Conservation (phyloP, 2,797 vertebrate species). For the Enoplosus armatus region DNA sequence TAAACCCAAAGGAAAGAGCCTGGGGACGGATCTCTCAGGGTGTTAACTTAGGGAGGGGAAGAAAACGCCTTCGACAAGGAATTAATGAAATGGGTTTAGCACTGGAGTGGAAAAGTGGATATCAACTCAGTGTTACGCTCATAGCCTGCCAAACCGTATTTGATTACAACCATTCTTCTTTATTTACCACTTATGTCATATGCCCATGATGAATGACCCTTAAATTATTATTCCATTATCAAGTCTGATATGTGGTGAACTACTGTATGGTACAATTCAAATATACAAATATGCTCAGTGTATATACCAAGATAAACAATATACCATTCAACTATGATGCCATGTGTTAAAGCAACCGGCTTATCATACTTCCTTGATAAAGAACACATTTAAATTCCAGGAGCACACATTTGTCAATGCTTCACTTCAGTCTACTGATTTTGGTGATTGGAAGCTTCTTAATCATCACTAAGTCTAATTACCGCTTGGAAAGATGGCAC, state of each 20-base stretch:
- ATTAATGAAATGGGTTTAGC: constrained; percentile 74
- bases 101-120: constrained; percentile 55
- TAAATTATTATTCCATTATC: not conserved
- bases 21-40: constrained; percentile 64
- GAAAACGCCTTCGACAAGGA: constrained; percentile 46
- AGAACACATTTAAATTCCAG: constrained; percentile 58
- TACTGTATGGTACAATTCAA: not conserved
- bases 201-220: constrained; percentile 15
- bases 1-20: constrained; percentile 63
- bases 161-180: constrained; percentile 31
- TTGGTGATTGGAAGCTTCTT: constrained; percentile 62
- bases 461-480: constrained; percentile 52
- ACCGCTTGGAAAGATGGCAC: constrained; percentile 46
- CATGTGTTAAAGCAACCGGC: constrained; percentile 48
- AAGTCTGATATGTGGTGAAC: not conserved
- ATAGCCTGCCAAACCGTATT: constrained; percentile 22
- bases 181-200: constrained; percentile 31
- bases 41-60: constrained; percentile 49
- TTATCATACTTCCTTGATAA: constrained; percentile 41
- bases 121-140: constrained; percentile 34
- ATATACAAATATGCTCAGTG: not conserved
- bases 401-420: constrained; percentile 57
- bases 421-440: constrained; percentile 60
- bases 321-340: not conserved
- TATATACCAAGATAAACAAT: constrained; percentile 6